These are phyloP conservation scores for Onychomys torridus DNA, from an alignment of 2,797 vertebrate species.

Conservation along the genomic window DNA sequence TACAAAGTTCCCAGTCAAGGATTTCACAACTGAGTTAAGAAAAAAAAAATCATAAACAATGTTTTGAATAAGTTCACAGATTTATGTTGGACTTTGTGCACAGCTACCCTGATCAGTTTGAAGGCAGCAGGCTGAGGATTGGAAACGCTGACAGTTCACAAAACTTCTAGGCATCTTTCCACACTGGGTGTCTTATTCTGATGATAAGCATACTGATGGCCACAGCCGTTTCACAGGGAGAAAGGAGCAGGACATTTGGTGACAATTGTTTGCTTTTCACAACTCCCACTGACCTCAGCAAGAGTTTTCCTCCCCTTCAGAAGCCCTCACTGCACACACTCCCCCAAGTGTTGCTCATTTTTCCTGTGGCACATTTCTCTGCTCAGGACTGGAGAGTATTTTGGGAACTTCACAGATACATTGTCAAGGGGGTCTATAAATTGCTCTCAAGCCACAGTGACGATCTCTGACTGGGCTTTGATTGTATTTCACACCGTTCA, in stretches of 20 bases:
- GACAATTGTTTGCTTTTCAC: not conserved
- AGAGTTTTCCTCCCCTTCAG: not conserved
- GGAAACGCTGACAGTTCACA: too few relatives aligned
- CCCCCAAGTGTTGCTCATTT: rapidly evolving
- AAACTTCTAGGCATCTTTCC: not conserved
- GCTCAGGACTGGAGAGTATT: not conserved
- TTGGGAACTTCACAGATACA: not conserved
- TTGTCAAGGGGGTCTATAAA: not conserved
- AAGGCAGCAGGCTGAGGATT: too few relatives aligned
- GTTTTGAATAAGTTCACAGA: not conserved
- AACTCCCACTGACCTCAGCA: not conserved
- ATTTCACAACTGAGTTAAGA: not conserved
- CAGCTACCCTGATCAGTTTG: not conserved
- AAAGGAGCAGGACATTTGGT: not conserved
- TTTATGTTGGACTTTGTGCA: not conserved
- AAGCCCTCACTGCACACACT: rapidly evolving
- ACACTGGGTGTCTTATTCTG: not conserved
- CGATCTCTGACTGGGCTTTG: too few relatives aligned
- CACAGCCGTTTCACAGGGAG: not conserved
- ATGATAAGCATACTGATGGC: not conserved
- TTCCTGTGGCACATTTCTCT: rapidly evolving
- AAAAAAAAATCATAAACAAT: not conserved
- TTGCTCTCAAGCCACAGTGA: not conserved
- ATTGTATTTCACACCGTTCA: not conserved
- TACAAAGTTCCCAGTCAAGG: not conserved